Evolutionary conservation across 1,140 invertebrate genomes (phyloP).

Genomic region (Tenebrio molitor): DNA sequence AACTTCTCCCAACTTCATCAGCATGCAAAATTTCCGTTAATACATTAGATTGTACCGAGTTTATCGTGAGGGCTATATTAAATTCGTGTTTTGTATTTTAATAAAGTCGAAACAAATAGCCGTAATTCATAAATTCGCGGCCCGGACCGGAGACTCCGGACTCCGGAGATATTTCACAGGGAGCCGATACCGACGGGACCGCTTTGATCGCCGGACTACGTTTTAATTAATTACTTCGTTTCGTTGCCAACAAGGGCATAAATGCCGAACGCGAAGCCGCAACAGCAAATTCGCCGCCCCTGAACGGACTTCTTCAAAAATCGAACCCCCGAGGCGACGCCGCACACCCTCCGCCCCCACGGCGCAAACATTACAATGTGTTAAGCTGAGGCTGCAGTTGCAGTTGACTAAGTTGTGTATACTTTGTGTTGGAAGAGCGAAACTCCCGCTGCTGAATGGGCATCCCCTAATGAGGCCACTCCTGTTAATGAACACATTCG

Average conservation of each 20-base stretch:
- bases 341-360: background rate
- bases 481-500: slow-evolving; percentile 31
- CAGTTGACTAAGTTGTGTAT: slow-evolving; percentile 16
- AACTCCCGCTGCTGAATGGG: slow-evolving; percentile 30
- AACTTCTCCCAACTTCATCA: slow-evolving; percentile 37
- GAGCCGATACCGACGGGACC: background rate
- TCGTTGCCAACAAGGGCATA: slow-evolving; percentile 28
- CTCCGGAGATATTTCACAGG: slow-evolving; percentile 18
- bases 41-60: slow-evolving; percentile 33
- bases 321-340: background rate
- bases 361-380: slow-evolving; percentile 2
- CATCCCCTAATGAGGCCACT: slow-evolving; percentile 31
- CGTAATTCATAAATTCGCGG: slow-evolving; percentile 22
- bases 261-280: slow-evolving; percentile 24
- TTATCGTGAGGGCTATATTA: slow-evolving; percentile 34
- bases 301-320: slow-evolving; percentile 8
- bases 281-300: slow-evolving; percentile 23
- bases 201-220: slow-evolving; percentile 23
- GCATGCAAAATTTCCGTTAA: slow-evolving; percentile 38
- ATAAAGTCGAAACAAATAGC: slow-evolving; percentile 31
- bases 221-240: slow-evolving; percentile 38
- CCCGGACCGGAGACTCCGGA: background rate
- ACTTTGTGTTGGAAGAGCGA: slow-evolving; percentile 18
- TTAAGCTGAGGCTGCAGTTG: slow-evolving; percentile 5
- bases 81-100: slow-evolving; percentile 39